Base-by-base conservation (phyloP, 2,888 invertebrate genomes). In the Nudaria mundana region DNA sequence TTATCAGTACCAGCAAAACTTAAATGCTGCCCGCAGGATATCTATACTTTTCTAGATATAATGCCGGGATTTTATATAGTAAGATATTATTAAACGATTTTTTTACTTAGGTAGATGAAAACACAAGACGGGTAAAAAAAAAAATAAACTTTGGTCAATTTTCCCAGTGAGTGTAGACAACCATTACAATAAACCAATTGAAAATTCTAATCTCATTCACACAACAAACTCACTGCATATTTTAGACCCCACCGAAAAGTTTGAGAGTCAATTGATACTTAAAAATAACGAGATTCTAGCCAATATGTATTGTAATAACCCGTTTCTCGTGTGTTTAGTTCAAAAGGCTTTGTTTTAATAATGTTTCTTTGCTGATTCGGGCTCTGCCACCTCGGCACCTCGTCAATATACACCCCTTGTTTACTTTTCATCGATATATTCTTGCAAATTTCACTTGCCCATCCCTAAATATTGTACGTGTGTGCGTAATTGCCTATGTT, bases 261-360 rank as follows among this genome's bases (percentile, higher is more conserved):
- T 84, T 84, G 76, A 71, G 75, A 69, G 65, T 66, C 82, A 56
- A 63, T 76, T 64, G 83, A 85, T 85, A 83, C 87, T 89, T 88
- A 88, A 89, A 89, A 89, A 85, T 89, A 89, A 89, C 86, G 88
- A 84, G 80, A 86, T 80, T 68, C 80, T 73, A 77, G 81, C 87
- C 83, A 88, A 88, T 86, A n/a, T n/a, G n/a, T n/a, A 87, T 86
- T 86, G 83, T 85, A 83, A 84, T 81, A 84, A 77, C 72, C 73
- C 61, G 61, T 55, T 64, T 62, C 65, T 58, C 59, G 45, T 46
- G 71, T 69, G 70, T 70, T 71, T 71, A 71, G 71, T 66, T 63
- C 66, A 59, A 56, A 57, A 63, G n/a, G 71, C 76, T 71, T 78
- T 80, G 77, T 78, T 81, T 76, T 78, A 78, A 73, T 75, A 73